A percentile compares a stretch with the other conserved stretches of the same genome.
phyloP scores from a whole-genome alignment of 2,797 vertebrate genomes.

The Megalops cyprinoides region DNA sequence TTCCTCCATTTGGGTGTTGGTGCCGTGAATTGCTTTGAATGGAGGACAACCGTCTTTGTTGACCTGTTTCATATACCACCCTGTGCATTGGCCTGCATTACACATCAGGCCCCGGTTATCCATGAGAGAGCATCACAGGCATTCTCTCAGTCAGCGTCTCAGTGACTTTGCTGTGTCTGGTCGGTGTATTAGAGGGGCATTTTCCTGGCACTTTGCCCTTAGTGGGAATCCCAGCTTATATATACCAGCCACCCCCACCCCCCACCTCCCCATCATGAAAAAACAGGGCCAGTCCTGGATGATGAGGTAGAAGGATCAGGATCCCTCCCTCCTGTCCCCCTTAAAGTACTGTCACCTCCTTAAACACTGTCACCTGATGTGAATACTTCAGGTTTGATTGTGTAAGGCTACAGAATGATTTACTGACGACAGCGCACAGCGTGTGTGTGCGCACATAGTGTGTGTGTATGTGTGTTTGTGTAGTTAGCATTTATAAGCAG shows the following conservation, averaged over 20 bases:
- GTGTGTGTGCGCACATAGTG: not conserved
- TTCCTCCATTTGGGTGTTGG: not conserved
- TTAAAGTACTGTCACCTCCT: not conserved
- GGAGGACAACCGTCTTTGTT: not conserved
- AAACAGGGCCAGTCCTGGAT: constrained; percentile 4
- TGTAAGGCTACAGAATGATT: too few relatives aligned
- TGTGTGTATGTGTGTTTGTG: too few relatives aligned
- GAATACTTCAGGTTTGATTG: too few relatives aligned
- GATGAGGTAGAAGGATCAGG: not conserved
- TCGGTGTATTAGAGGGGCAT: not conserved
- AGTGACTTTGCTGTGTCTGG: not conserved
- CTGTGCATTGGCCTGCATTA: not conserved
- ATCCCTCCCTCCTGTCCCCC: not conserved
- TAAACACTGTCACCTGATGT: not conserved
- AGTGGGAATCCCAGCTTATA: not conserved
- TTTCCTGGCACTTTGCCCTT: not conserved
- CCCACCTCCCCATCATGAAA: not conserved
- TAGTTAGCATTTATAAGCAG: too few relatives aligned
- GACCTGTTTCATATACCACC: not conserved
- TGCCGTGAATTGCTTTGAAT: not conserved
- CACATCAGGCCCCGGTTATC: not conserved
- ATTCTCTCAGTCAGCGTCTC: not conserved
- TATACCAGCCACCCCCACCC: not conserved
- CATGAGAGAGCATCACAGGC: too few relatives aligned
- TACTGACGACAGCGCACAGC: not conserved